phyloP scores from a whole-genome alignment of 2,888 invertebrate species.

The Epistrophella euchroma region DNA sequence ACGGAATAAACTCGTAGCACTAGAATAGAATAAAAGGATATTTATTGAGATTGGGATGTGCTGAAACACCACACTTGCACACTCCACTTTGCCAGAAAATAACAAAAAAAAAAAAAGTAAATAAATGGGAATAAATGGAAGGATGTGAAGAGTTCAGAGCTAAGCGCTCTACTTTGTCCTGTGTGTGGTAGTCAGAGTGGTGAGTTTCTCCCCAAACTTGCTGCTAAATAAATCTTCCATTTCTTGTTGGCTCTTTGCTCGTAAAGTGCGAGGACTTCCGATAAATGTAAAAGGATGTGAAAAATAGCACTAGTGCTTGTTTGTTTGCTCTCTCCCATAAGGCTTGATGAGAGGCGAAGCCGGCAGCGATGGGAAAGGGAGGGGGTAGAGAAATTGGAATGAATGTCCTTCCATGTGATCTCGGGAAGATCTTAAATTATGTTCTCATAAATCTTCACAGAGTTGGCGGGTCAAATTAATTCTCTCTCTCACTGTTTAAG shows the following conservation, averaged over 20 bases:
- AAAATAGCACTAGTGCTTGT: conserved; percentile 68
- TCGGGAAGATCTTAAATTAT: conserved; percentile 76
- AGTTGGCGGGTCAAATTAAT: conserved; percentile 74
- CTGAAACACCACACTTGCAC: conserved; percentile 43
- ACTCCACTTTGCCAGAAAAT: conserved; percentile 8
- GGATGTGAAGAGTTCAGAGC: conserved; percentile 65
- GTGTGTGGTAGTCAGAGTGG: conserved; percentile 7
- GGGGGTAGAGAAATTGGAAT: conserved; percentile 42
- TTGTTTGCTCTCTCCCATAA: conserved; percentile 56
- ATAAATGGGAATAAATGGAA: conserved; percentile 69
- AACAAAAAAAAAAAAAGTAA: conserved; percentile 51
- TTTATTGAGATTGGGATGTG: conserved; percentile 71
- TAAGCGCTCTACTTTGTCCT: conserved; percentile 34
- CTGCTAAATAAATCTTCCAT: conserved; percentile 47
- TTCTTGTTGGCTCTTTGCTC: conserved; percentile 65
- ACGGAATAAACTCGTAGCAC: neutral
- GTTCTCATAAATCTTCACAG: conserved; percentile 77
- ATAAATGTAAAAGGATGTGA: conserved; percentile 68
- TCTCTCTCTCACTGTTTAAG: conserved; percentile 72
- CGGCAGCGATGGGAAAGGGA: neutral
- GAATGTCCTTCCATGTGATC: conserved; percentile 73
- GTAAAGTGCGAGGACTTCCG: conserved; percentile 71
- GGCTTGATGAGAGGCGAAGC: neutral
- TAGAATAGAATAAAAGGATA: conserved; percentile 53
- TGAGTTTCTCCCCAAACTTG: conserved; percentile 55